Conservation (phyloP, 2,113 vertebrate genomes). For the Podilymbus podiceps region DNA sequence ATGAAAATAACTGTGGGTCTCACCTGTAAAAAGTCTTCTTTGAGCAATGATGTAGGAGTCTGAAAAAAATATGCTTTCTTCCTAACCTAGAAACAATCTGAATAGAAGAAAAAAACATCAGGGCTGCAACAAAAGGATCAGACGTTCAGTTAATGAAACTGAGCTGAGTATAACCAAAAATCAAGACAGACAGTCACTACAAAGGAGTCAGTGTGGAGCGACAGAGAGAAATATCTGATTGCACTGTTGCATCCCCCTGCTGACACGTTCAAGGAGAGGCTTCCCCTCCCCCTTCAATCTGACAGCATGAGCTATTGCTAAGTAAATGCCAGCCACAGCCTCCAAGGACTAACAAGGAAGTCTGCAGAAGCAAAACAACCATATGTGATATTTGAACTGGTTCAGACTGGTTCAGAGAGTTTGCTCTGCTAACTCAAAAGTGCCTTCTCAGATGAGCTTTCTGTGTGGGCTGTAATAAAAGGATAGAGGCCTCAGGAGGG, state of each 20-base stretch:
- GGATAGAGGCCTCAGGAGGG: background rate
- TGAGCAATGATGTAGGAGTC: background rate
- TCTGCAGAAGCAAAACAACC: conserved; percentile 62
- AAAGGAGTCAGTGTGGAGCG: background rate
- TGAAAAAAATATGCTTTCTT: background rate
- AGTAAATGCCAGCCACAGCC: conserved; percentile 53
- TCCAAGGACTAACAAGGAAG: conserved; percentile 61
- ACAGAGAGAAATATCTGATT: background rate
- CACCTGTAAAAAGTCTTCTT: background rate
- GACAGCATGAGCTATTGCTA: conserved; percentile 41
- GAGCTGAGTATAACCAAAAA: background rate
- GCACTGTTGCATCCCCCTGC: background rate
- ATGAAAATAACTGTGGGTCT: background rate
- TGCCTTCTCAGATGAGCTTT: conserved; percentile 8
- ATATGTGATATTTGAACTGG: conserved; percentile 41
- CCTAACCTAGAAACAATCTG: background rate
- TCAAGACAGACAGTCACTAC: background rate
- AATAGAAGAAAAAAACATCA: background rate
- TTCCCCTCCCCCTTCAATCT: conserved; percentile 43
- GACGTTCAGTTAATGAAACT: background rate
- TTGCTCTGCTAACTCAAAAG: background rate
- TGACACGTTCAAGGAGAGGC: background rate
- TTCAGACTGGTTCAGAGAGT: conserved; percentile 51
- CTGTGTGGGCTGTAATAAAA: conserved; percentile 16
- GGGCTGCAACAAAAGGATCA: background rate